phyloP scores from a whole-genome alignment of 2,797 vertebrate species.

The Triplophysa yarkandensis region DNA sequence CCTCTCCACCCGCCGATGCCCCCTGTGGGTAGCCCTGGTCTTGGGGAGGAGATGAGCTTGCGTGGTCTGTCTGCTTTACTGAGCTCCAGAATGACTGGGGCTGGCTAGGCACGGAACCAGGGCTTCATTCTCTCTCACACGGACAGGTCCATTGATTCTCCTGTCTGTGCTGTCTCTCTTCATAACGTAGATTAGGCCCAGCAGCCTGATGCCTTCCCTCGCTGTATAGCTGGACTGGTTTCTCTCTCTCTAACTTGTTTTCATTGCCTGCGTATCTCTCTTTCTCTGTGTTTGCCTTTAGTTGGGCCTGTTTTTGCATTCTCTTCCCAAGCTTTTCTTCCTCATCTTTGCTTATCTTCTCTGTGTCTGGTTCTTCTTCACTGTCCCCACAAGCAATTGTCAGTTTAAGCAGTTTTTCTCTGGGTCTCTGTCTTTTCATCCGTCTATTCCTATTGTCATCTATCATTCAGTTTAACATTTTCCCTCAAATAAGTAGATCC shows the following conservation, averaged over 20 bases:
- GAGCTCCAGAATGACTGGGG: slow-evolving; percentile 38
- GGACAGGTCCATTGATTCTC: slow-evolving; percentile 49
- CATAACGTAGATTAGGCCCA: slow-evolving; percentile 35
- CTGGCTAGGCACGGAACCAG: slow-evolving; percentile 33
- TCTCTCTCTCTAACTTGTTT: background rate
- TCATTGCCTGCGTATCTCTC: background rate
- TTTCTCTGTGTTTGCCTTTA: background rate
- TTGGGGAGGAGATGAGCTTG: slow-evolving; percentile 52
- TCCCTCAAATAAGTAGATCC: background rate
- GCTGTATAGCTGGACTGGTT: slow-evolving; percentile 10
- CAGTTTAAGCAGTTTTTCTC: slow-evolving; percentile 30
- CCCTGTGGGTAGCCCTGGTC: slow-evolving; percentile 41
- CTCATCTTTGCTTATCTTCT: slow-evolving; percentile 22
- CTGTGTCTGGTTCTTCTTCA: slow-evolving; percentile 22
- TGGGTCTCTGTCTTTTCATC: slow-evolving; percentile 19
- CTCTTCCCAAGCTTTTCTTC: slow-evolving; percentile 6
- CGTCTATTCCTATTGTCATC: slow-evolving; percentile 32
- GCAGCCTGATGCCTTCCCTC: slow-evolving; percentile 39
- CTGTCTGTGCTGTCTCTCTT: slow-evolving; percentile 33
- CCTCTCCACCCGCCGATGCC: slow-evolving; percentile 41
- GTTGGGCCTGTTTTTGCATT: background rate
- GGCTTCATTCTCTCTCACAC: slow-evolving; percentile 31
- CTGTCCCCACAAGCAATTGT: slow-evolving; percentile 36
- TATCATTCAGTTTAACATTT: slow-evolving; percentile 47
- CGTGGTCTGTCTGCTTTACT: slow-evolving; percentile 55